A percentile compares a stretch with the other conserved stretches of the same genome.
phyloP scores from a whole-genome alignment of 2,888 invertebrate species.

The Uropetala carovei region DNA sequence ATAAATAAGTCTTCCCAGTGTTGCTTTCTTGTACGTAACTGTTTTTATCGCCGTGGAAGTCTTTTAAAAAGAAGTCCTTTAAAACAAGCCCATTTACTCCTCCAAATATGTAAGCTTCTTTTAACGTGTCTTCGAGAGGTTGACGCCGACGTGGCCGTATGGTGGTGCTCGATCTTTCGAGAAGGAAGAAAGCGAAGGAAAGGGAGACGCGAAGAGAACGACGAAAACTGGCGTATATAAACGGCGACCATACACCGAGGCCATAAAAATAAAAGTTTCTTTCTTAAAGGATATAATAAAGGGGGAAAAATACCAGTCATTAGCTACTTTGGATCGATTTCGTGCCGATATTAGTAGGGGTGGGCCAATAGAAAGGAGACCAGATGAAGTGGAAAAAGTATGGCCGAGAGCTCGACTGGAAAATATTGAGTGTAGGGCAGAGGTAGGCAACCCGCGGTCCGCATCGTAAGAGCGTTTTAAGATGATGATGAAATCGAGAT shows the following conservation, averaged over 20 bases:
- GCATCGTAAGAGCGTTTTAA: no score
- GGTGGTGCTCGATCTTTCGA: background rate
- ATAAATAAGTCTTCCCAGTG: background rate
- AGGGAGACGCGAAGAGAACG: background rate
- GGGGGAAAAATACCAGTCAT: background rate
- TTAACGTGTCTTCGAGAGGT: background rate
- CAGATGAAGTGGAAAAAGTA: background rate
- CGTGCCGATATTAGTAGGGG: background rate
- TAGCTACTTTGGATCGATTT: background rate
- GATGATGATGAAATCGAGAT: background rate
- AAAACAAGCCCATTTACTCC: background rate
- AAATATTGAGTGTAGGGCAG: no score
- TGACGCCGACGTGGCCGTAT: background rate
- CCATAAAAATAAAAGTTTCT: background rate
- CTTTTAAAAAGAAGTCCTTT: constrained; percentile 6
- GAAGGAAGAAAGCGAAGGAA: background rate
- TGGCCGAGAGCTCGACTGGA: background rate
- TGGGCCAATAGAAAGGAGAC: background rate
- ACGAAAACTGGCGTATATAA: background rate
- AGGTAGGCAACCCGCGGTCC: no score
- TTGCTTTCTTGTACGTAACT: background rate
- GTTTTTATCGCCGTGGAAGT: background rate
- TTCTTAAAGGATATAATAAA: no score
- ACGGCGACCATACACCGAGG: background rate
- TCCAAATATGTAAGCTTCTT: background rate